A percentile compares a stretch with the other conserved stretches of the same genome.
Conservation (phyloP, 92 coral and sea anemone genomes). For the Chrysogorgia sp. region DNA sequence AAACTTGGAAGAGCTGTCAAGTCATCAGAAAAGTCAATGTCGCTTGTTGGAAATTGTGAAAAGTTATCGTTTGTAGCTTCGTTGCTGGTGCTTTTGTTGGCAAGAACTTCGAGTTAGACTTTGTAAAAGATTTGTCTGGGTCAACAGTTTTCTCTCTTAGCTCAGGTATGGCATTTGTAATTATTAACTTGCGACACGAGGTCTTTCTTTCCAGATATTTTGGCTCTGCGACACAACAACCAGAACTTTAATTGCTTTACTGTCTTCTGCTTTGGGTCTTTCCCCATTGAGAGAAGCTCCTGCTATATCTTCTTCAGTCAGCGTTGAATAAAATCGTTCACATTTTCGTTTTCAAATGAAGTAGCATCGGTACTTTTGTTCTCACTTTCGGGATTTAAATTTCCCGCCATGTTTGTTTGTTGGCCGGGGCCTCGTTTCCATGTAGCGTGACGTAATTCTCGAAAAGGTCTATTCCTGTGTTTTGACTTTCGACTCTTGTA, state of each 20-base stretch:
- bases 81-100: too few species aligned
- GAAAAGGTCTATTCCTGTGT: neutral
- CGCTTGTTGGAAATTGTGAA: neutral
- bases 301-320: neutral
- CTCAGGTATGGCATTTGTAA: conserved; percentile 13
- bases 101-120: neutral
- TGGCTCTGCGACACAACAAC: neutral
- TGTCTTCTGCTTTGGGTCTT: neutral
- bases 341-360: neutral
- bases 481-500: too few species aligned
- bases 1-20: too few species aligned
- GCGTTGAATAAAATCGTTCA: neutral
- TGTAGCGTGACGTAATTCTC: neutral
- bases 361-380: too few species aligned
- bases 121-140: conserved; percentile 6
- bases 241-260: neutral
- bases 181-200: neutral
- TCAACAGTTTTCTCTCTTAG: neutral
- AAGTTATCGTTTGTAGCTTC: neutral
- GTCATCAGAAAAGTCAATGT: too few species aligned
- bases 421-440: neutral
- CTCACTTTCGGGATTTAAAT: too few species aligned
- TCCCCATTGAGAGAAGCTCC: neutral
- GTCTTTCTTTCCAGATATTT: neutral
- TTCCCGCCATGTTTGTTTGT: neutral